Evolutionary conservation across 23 tunicate genomes (phyloP), one percentile per base, ranked within the genome.

Genomic region (Styela plicata): DNA sequence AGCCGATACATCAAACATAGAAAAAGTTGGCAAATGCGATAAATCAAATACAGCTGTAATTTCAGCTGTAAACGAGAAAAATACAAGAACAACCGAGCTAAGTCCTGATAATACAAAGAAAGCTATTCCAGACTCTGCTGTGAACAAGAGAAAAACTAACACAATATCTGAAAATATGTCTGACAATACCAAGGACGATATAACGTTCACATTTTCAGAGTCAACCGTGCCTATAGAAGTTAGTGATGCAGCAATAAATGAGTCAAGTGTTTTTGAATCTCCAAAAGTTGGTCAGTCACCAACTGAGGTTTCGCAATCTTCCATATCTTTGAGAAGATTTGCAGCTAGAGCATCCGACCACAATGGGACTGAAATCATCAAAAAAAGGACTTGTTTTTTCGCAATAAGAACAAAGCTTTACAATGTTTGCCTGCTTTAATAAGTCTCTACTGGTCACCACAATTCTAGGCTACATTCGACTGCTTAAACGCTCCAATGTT

Each of bases 401-500:
- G n/a, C n/a, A n/a, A n/a, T n/a, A n/a, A n/a, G n/a, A n/a, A n/a
- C n/a, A n/a, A n/a, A n/a, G n/a, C n/a, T n/a, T n/a, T n/a, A n/a
- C n/a, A n/a, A n/a, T n/a, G n/a, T n/a, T n/a, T n/a, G n/a, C n/a
- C n/a, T n/a, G n/a, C 57, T 5, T 44, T 44, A 13, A 44, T 13
- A 44, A 5, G 13, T 44, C 13, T 44, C 57, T 44, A 13, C 57
- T 5, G 13, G 7, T 44, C 7, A 7, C 57, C 7, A 7, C 7
- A 44, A 44, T 44, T 44, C 34, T 32, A 27, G 77, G 29, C 36
- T 71, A 28, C 77, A 71, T 29, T 71, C 77, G 5, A 71, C 77
- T 3, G 77, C 34, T 26, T 31, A 3, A 34, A 27, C 16, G 29
- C 3, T 18, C 34, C 13, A 13, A 33, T 13, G 35, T 2, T 34